A percentile compares a stretch with the other conserved stretches of the same genome.
These are phyloP conservation scores for Parnassius glacialis DNA, from an alignment of 2,888 invertebrate species.

Conservation along the genomic window DNA sequence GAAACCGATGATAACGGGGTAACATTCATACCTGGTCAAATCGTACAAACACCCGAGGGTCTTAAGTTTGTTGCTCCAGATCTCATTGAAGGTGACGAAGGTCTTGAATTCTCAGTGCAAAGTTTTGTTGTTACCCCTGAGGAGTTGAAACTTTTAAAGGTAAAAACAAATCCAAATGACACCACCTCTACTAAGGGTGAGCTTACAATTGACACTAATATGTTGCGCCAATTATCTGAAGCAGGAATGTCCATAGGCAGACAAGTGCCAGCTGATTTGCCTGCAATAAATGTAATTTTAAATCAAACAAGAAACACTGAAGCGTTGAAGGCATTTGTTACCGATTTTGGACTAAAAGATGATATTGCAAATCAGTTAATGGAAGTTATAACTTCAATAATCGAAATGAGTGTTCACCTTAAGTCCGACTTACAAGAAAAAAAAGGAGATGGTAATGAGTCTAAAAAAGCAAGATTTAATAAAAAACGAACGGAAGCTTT, in stretches of 20 bases:
- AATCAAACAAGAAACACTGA: conserved; percentile 76
- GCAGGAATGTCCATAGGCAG: conserved; percentile 85
- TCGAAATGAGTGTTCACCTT: conserved; percentile 75
- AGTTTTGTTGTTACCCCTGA: conserved; percentile 82
- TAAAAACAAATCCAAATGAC: conserved; percentile 75
- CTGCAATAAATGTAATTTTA: conserved; percentile 81
- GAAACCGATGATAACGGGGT: conserved; percentile 85
- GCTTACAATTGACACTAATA: conserved; percentile 83
- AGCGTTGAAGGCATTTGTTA: conserved; percentile 71
- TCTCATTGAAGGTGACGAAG: conserved; percentile 83
- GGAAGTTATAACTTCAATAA: conserved; percentile 74
- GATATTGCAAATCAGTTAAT: conserved; percentile 76
- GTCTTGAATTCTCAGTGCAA: conserved; percentile 86
- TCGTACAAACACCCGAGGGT: conserved; percentile 86
- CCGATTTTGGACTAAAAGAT: conserved; percentile 74
- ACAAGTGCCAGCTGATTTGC: conserved; percentile 82
- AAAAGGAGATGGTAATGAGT: conserved; percentile 43
- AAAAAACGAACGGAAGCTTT: conserved; percentile 50
- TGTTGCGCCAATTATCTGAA: conserved; percentile 84
- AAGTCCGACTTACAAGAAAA: conserved; percentile 65
- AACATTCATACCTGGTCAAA: conserved; percentile 89
- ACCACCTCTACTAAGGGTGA: conserved; percentile 80
- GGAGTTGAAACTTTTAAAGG: conserved; percentile 72
- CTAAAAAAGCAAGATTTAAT: conserved; percentile 53
- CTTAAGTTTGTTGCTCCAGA: conserved; percentile 86